Percentiles rank a stretch among this genome's conserved stretches.
phyloP scores from a whole-genome alignment of 1,140 invertebrate genomes.

The Drosophila miranda region DNA sequence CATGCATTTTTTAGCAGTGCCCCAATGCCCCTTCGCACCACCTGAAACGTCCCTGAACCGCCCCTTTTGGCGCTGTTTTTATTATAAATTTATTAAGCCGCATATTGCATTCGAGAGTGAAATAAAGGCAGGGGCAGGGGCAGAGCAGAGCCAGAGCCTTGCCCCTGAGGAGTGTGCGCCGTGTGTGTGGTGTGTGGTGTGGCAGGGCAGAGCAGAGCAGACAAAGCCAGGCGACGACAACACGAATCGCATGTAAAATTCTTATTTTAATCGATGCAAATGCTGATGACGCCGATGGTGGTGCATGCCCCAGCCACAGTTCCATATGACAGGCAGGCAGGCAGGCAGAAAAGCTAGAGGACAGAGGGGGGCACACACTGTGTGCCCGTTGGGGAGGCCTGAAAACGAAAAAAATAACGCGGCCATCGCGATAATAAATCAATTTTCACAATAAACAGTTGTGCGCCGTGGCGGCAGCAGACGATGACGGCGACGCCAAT shows the following conservation, averaged over 20 bases:
- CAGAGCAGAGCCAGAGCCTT: slow-evolving; percentile 5
- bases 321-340: slow-evolving; percentile 53
- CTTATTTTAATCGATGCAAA: slow-evolving; percentile 80
- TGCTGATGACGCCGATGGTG: slow-evolving; percentile 45
- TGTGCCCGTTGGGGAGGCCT: slow-evolving; percentile 35
- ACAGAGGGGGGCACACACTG: slow-evolving; percentile 10
- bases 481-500: slow-evolving; percentile 16
- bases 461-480: slow-evolving; percentile 47
- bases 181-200: no score
- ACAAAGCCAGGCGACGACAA: slow-evolving; percentile 79
- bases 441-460: slow-evolving; percentile 81
- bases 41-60: neutral
- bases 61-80: slow-evolving; percentile 52
- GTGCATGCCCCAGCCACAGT: slow-evolving; percentile 63
- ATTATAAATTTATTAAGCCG: slow-evolving; percentile 78
- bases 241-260: slow-evolving; percentile 80
- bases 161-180: slow-evolving; percentile 21
- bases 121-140: neutral
- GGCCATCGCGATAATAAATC: slow-evolving; percentile 79
- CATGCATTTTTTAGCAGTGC: slow-evolving; percentile 69
- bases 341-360: neutral
- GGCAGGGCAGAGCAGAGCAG: slow-evolving; percentile 21
- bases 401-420: slow-evolving; percentile 44
- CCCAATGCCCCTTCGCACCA: slow-evolving; percentile 7
- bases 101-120: slow-evolving; percentile 15